A percentile compares a stretch with the other conserved stretches of the same genome.
These are phyloP conservation scores for Leptothorax acervorum DNA, from an alignment of 2,888 invertebrate genomes.

Conservation along the genomic window DNA sequence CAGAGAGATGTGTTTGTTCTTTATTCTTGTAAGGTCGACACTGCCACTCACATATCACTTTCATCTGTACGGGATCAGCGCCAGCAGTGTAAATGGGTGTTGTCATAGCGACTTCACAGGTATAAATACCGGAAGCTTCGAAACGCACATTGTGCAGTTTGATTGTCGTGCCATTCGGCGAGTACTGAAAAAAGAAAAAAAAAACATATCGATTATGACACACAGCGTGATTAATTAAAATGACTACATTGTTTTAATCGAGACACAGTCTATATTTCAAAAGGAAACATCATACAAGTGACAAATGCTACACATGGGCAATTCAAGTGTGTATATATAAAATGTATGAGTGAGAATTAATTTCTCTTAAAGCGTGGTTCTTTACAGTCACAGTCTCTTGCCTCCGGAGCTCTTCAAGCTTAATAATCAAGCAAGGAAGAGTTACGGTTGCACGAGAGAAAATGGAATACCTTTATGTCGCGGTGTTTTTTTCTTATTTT, in stretches of 20 bases:
- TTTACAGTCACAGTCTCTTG: not conserved
- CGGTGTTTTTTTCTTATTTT: not conserved
- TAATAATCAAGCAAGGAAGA: constrained; percentile 1
- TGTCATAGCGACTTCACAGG: constrained; percentile 93
- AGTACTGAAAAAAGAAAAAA: constrained; percentile 86
- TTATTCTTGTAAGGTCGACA: not conserved
- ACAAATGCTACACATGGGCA: constrained; percentile 3
- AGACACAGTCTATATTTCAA: not conserved
- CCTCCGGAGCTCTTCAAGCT: not conserved
- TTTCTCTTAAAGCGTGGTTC: not conserved
- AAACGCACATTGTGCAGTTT: constrained; percentile 91
- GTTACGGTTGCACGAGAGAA: not conserved
- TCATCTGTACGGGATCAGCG: constrained; percentile 91
- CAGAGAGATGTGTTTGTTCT: not conserved
- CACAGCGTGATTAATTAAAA: not conserved
- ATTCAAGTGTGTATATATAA: not conserved
- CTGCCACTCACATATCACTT: constrained; percentile 91
- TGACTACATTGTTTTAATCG: not conserved
- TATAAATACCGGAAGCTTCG: constrained; percentile 92
- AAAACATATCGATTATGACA: not conserved
- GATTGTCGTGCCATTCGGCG: constrained; percentile 90
- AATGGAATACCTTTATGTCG: constrained; percentile 6
- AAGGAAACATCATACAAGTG: not conserved
- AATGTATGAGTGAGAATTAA: not conserved
- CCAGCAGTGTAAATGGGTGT: constrained; percentile 94